A percentile compares a stretch with the other conserved stretches of the same genome.
Evolutionary conservation across 2,797 vertebrate genomes (phyloP).

Genomic region (Pantherophis alleghaniensis): DNA sequence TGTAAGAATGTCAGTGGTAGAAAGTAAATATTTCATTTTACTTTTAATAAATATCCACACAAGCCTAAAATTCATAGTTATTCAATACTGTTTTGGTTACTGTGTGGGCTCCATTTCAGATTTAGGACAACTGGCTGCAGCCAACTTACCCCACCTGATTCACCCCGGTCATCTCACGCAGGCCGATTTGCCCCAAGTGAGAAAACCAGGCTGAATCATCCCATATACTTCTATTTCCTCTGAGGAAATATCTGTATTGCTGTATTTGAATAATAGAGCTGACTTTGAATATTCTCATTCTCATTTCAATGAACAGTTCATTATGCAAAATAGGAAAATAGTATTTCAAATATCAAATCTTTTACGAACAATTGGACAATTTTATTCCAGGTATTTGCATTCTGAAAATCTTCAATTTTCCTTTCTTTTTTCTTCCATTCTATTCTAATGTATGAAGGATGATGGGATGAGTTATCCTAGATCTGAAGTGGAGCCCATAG

Average conservation of each 20-base stretch:
- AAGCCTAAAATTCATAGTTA: background rate
- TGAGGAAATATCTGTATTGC: background rate
- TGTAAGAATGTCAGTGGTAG: conserved; percentile 4
- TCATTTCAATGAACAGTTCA: background rate
- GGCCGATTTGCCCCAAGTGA: rapidly evolving
- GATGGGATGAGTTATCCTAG: background rate
- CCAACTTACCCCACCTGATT: background rate
- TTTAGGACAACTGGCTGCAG: background rate
- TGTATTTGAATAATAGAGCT: background rate
- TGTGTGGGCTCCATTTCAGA: background rate
- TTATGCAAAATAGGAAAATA: background rate
- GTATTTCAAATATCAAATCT: background rate
- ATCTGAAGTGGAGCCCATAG: background rate
- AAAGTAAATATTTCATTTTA: conserved; percentile 48
- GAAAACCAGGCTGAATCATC: background rate
- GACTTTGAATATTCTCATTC: background rate
- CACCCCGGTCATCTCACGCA: background rate
- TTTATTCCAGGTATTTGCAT: conserved; percentile 17
- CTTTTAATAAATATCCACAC: conserved; percentile 32
- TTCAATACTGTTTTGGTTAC: background rate
- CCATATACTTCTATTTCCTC: background rate
- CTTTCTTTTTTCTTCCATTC: background rate
- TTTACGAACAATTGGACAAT: background rate
- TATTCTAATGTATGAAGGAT: background rate
- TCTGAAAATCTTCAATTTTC: background rate